Evolutionary conservation across 1,140 invertebrate species (phyloP).

Genomic region (Pseudomyrmex sp.): DNA sequence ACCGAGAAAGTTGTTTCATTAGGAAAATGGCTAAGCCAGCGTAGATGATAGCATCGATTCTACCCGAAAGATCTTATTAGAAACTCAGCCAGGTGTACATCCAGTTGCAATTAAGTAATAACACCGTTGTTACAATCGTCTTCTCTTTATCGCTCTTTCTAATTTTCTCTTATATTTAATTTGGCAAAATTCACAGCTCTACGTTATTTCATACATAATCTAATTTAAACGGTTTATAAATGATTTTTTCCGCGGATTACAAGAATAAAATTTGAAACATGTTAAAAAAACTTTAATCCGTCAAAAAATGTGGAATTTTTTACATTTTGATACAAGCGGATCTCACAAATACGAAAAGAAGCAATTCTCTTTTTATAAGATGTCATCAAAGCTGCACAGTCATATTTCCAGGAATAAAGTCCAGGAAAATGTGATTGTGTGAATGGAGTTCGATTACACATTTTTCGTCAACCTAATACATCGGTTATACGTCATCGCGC

Average conservation of each 20-base stretch:
- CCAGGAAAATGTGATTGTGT: not conserved
- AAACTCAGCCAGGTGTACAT: conserved; percentile 31
- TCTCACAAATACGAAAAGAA: not conserved
- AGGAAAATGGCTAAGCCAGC: conserved; percentile 32
- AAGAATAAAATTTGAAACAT: not conserved
- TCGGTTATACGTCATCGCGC: conserved; percentile 14
- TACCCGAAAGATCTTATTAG: conserved; percentile 42
- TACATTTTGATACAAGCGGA: not conserved
- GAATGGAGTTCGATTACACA: conserved; percentile 3
- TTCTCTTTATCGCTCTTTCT: conserved; percentile 1
- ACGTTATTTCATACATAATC: not conserved
- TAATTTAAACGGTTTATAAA: conserved; percentile 1
- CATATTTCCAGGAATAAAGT: conserved; percentile 12
- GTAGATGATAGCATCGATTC: conserved; percentile 13
- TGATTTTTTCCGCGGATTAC: not conserved
- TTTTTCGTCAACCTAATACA: not conserved
- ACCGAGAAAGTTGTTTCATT: conserved; percentile 42
- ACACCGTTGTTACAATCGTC: conserved; percentile 24
- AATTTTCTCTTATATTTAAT: conserved; percentile 14
- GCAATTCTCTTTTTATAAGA: not conserved
- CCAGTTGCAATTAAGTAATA: conserved; percentile 35
- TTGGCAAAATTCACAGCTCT: not conserved
- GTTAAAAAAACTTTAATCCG: no score
- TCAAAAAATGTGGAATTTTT: no score
- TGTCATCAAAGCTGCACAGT: not conserved